A percentile compares a stretch with the other conserved stretches of the same genome.
These are phyloP conservation scores for Hydrocynus forskahlii DNA, from an alignment of 2,797 vertebrate species.

Conservation along the genomic window DNA sequence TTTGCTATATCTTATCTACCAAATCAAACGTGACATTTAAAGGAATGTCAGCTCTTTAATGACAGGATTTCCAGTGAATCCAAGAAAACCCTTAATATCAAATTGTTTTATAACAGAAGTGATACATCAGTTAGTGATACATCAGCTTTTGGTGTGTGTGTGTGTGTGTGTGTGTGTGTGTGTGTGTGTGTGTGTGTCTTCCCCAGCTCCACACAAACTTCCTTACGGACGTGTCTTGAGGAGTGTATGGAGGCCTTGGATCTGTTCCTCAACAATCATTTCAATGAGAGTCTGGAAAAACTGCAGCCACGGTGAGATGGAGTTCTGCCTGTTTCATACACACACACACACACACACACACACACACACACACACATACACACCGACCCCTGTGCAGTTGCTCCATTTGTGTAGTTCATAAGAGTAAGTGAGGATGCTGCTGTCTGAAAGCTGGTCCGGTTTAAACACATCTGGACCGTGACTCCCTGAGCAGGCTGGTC, in stretches of 20 bases:
- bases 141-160: no score
- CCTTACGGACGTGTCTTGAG: constrained; percentile 76
- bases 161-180: constrained; percentile 16
- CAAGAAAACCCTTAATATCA: neutral
- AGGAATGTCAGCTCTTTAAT: no score
- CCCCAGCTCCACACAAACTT: constrained; percentile 70
- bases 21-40: no score
- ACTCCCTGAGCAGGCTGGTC: no score
- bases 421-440: no score
- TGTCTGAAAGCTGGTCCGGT: no score
- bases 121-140: neutral
- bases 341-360: neutral
- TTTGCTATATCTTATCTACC: no score
- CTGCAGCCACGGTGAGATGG: constrained; percentile 78
- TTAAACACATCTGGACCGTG: no score
- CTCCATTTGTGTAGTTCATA: no score
- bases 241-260: constrained; percentile 86
- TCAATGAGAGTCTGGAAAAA: constrained; percentile 82
- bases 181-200: constrained; percentile 49
- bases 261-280: constrained; percentile 86
- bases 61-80: no score
- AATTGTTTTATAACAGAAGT: neutral
- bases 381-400: no score
- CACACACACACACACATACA: no score
- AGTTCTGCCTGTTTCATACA: neutral